phyloP scores from a whole-genome alignment of 2,888 invertebrate genomes.

The Nesidiocoris tenuis region DNA sequence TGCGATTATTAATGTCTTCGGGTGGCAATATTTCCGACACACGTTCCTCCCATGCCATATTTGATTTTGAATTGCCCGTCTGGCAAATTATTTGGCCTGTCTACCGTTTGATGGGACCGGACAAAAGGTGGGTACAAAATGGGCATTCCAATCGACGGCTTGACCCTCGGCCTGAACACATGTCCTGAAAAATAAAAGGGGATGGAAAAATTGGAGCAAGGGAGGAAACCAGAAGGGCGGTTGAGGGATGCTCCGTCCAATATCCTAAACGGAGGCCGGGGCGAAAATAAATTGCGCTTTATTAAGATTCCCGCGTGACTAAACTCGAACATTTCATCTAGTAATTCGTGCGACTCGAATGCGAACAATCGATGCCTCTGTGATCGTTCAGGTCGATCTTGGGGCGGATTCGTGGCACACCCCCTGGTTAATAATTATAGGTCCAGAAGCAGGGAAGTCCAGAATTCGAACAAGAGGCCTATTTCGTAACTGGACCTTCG shows the following conservation, averaged over 20 bases:
- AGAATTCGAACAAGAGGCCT: background rate
- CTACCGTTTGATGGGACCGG: too few relatives aligned
- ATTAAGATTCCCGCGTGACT: background rate
- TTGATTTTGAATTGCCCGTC: too few relatives aligned
- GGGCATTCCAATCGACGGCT: background rate
- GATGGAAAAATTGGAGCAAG: background rate
- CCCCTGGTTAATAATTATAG: background rate
- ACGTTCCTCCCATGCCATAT: too few relatives aligned
- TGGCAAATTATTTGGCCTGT: too few relatives aligned
- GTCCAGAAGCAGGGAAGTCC: background rate
- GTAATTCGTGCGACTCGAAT: background rate
- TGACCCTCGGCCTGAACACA: too few relatives aligned
- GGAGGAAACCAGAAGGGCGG: too few relatives aligned
- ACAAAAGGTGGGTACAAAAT: background rate
- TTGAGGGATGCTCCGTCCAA: too few relatives aligned
- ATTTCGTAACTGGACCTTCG: conserved; percentile 28
- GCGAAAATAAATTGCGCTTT: background rate
- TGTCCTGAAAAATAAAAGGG: background rate
- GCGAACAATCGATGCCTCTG: background rate
- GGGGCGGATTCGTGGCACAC: background rate
- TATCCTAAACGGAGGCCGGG: background rate
- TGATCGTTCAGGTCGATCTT: background rate
- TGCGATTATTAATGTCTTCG: too few relatives aligned
- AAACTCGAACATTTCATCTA: background rate
- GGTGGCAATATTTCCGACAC: too few relatives aligned